Evolutionary conservation across 2,113 vertebrate species (phyloP), one percentile per base, ranked within the genome.

Genomic region (Dunckerocampus dactyliophorus): DNA sequence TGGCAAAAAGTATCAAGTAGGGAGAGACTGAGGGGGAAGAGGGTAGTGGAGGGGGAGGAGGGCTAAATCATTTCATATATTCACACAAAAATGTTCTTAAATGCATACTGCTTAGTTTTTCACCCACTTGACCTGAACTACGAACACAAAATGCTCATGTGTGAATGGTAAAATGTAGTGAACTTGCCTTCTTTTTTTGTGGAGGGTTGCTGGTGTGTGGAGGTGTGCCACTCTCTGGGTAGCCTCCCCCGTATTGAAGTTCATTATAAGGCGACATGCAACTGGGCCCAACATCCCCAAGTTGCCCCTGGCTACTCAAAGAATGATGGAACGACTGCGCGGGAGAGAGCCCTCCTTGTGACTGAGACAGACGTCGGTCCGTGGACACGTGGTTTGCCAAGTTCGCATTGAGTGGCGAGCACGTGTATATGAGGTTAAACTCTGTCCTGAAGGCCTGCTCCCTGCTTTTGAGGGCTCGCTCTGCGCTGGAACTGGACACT

Each of bases 401-500:
- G 92, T 97, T 98, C 79, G 97, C 93, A 24, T 98, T 99, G 91
- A 98, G 74, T 51, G 97, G 97, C 42, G 97, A 99, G 87, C 96
- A 99, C 85, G 96, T 95, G 85, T 99, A 99, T 91, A 99, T 99
- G 85, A 99, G 92, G 88, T 96, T 98, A 88, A 99, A 99, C 87
- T 99, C 97, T 90, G 96, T 98, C 93, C 94, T 94, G 90, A 98
- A 97, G 60, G 93, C 90, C 91, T 95, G 95, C 74, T 99, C 95
- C 68, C 92, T 91, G 83, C 81, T 92, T 76, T 90, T 84, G 69
- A 91, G 89, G 63, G 84, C 84, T 74, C 79, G 82, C 79, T 79
- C 94, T 82, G 71, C 72, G 5, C 73, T 60, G n/a, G 80, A 66
- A 57, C 69, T 84, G 56, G 92, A 88, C 28, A 86, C 52, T 63